These are phyloP conservation scores for Oxyura jamaicensis DNA, from an alignment of 2,113 vertebrate species.

Conservation along the genomic window DNA sequence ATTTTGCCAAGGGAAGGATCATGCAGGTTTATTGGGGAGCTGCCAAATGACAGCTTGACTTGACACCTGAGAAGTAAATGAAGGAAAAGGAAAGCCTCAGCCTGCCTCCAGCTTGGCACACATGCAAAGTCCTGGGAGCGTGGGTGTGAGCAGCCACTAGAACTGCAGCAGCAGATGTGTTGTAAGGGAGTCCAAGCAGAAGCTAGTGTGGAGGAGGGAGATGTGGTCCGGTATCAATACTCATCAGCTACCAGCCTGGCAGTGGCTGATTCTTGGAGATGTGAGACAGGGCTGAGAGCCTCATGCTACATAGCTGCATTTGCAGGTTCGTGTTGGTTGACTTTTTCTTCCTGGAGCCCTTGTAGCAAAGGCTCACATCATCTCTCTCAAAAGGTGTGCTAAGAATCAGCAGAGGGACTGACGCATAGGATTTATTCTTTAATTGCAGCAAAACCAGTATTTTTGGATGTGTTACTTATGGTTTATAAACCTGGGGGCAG, in stretches of 20 bases:
- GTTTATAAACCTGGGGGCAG: neutral
- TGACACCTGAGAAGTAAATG: constrained; percentile 59
- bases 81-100: constrained; percentile 36
- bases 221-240: neutral
- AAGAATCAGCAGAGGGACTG: neutral
- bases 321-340: neutral
- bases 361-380: neutral
- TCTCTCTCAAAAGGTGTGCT: neutral
- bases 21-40: neutral
- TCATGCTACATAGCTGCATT: neutral
- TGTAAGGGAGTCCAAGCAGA: neutral
- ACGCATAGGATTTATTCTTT: neutral
- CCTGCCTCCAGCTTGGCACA: neutral
- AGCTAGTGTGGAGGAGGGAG: neutral
- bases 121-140: neutral
- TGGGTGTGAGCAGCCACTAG: neutral
- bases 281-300: neutral
- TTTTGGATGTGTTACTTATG: neutral
- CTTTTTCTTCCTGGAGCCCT: neutral
- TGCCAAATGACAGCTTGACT: constrained; percentile 53
- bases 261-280: neutral
- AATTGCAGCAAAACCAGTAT: neutral
- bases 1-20: constrained; percentile 16
- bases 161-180: neutral
- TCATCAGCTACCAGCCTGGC: neutral